Base-by-base conservation (phyloP, 2,888 invertebrate genomes). In the Sesamia inferens region DNA sequence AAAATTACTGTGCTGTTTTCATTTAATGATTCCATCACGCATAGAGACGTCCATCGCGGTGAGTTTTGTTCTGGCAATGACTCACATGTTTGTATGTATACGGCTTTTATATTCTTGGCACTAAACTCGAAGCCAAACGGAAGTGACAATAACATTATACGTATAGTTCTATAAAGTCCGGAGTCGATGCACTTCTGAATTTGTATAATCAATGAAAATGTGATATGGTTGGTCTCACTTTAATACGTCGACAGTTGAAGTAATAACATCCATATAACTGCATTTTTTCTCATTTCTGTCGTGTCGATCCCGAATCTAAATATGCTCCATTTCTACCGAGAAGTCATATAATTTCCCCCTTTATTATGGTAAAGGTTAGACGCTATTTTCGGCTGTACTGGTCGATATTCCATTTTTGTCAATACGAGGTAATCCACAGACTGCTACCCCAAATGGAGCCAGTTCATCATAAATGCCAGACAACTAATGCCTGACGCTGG, bases 51-150 rank as follows among this genome's bases (percentile, higher is more conserved):
- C 80, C 87, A 79, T 72, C 77, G 69, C 79, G 72, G 64, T 75
- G 61, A 48, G 63, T 48, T 74, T 47, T 85, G 78, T 84, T 83
- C 85, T 88, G 88, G 85, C 87, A 85, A 72, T 93, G 93, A 93
- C 76, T 92, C 93, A 92, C 78, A 62, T 83, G 82, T 81, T 66
- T 82, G 81, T 83, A 74, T 84, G 69, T 71, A 72, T 70, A 72
- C 73, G 74, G 84, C 85, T 86, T 86, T 89, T 89, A 84, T 90
- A 89, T 88, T 91, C 90, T 92, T 92, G 91, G 92, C 92, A 91
- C 89, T 82, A 86, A 88, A 87, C 88, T 81, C 76, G 68, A 85
- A 81, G 82, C 82, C 83, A 79, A 79, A 74, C 90, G 92, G 92
- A 92, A 91, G 89, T 85, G 81, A 82, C 88, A 88, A 88, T 90